Evolutionary conservation across 1,140 invertebrate genomes (phyloP).

Genomic region (Musca vetustissima): DNA sequence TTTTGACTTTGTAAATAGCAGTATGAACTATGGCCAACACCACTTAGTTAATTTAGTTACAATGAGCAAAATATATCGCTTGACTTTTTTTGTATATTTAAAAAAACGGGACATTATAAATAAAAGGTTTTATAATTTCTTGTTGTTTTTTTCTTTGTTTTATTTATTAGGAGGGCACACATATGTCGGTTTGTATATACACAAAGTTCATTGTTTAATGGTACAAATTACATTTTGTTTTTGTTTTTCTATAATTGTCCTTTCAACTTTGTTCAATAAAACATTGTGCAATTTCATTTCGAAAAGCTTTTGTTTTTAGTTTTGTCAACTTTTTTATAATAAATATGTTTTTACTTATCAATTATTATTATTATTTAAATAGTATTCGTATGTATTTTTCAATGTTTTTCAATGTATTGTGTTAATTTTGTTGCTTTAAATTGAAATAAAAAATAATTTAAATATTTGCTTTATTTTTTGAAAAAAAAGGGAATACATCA

Average conservation of each 20-base stretch:
- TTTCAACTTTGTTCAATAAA: background rate
- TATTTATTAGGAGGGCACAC: conserved; percentile 10
- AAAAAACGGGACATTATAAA: too few species aligned
- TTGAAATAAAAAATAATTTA: too few species aligned
- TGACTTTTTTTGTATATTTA: background rate
- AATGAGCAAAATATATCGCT: conserved; percentile 5
- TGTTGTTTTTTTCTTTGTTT: background rate
- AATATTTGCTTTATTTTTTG: too few species aligned
- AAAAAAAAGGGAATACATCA: too few species aligned
- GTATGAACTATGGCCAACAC: conserved; percentile 6
- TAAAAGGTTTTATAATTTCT: background rate
- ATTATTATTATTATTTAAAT: too few species aligned
- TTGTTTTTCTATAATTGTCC: too few species aligned
- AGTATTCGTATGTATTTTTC: too few species aligned
- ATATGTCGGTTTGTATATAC: conserved; percentile 3
- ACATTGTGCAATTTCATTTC: conserved; percentile 10
- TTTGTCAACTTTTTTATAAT: too few species aligned
- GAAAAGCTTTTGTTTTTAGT: background rate
- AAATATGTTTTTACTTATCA: too few species aligned
- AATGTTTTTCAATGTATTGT: too few species aligned
- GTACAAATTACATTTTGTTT: too few species aligned
- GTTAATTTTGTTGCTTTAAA: too few species aligned
- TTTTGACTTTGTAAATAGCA: conserved; percentile 4
- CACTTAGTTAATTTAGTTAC: background rate
- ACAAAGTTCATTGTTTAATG: background rate